Conservation (phyloP, 1,140 invertebrate species). For the Apis florea region DNA sequence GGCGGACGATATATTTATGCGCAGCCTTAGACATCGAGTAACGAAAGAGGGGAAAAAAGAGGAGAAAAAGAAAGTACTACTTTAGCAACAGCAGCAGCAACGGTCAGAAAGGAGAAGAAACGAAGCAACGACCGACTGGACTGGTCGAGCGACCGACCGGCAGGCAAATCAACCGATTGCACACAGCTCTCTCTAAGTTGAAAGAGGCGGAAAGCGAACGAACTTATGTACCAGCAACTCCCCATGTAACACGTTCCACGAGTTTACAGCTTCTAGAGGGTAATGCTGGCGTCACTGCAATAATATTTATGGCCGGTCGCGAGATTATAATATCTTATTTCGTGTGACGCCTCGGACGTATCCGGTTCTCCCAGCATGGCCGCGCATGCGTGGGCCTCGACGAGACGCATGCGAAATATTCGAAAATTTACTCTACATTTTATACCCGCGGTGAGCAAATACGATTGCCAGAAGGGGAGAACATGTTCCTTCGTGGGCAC, state of each 20-base stretch:
- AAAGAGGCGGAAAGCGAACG: slow-evolving; percentile 22
- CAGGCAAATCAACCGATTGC: neutral
- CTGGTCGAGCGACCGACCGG: neutral
- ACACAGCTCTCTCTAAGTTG: neutral
- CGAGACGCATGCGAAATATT: slow-evolving; percentile 31
- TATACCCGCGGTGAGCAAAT: slow-evolving; percentile 36
- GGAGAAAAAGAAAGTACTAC: neutral
- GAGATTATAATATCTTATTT: slow-evolving; percentile 76
- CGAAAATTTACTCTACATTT: slow-evolving; percentile 64
- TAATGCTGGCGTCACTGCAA: slow-evolving; percentile 70
- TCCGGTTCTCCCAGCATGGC: slow-evolving; percentile 64
- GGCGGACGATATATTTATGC: slow-evolving; percentile 56
- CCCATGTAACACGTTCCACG: slow-evolving; percentile 69
- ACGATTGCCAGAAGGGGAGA: neutral
- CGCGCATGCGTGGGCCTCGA: slow-evolving; percentile 54
- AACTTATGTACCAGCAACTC: slow-evolving; percentile 17
- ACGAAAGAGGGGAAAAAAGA: neutral
- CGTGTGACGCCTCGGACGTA: slow-evolving; percentile 65
- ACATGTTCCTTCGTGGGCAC: neutral
- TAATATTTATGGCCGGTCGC: slow-evolving; percentile 69
- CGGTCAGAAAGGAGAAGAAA: neutral
- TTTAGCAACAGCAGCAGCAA: neutral
- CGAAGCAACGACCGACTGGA: neutral
- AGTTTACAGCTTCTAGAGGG: slow-evolving; percentile 68
- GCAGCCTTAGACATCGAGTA: slow-evolving; percentile 27